Evolutionary conservation across 2,797 vertebrate species (phyloP), one percentile per base, ranked within the genome.

Genomic region (Eremophila alpestris): DNA sequence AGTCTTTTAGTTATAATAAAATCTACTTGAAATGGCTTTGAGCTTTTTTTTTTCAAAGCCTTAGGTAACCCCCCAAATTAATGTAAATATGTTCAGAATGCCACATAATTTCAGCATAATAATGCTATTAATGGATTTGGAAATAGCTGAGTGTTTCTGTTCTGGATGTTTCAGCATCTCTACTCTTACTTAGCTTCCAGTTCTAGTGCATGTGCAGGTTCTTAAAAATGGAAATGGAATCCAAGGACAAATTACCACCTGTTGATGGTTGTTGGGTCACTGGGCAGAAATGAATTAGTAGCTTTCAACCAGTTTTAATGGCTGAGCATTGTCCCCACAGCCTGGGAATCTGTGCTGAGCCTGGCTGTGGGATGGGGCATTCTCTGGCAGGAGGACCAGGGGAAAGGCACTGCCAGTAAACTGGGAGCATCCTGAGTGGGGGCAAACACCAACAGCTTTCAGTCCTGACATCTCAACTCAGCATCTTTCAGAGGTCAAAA

Each of bases 81-180:
- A 75, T 51, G 46, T 75, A 74, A 91, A 45, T 93, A 38, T 86
- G n/a, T 78, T 91, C 55, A 32, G 62, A 68, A 75, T 80, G 45
- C 43, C 58, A 56, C 76, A 19, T 81, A 56, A 86, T 93, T 96
- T 89, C 79, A 76, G 48, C 18, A 59, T 92, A 83, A 90, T 74
- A 54, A 27, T 71, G 52, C 68, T 77, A 22, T 97, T 80, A 89
- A 87, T 89, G 69, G 65, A 26, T 87, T 78, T 91, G 69, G 52
- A 92, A 93, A 85, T 49, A 58, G 34, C 62, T 49, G 45, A 87
- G 41, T 59, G 29, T 89, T 93, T 83, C n/a, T 75, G 4, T 77
- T 83, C 49, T 82, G 68, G 27, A 64, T 77, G 45, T 89, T 87
- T 91, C 94, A 88, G 43, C 45, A 41, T 62, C 46, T 83, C 43